Base-by-base conservation (phyloP, 2,888 invertebrate genomes). In the Trichopoda pennipes region DNA sequence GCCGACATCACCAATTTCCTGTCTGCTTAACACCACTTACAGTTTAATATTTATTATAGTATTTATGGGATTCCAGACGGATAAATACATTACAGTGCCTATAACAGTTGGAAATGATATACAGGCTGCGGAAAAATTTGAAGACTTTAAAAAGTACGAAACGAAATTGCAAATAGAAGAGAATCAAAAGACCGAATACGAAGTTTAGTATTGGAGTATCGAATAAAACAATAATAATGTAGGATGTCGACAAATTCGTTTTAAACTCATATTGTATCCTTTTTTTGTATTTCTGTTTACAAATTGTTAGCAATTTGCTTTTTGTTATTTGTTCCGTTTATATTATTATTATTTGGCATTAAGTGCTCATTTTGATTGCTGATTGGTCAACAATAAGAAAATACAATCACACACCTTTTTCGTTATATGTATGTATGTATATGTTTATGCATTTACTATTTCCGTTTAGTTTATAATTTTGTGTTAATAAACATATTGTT, bases 381-480 rank as follows among this genome's bases (percentile, higher is more conserved):
- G 68, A 63, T 74, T 68, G 68, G 68, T 63, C 60, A 75, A 70
- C 69, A 75, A 75, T 38, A 58, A 49, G 12, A 9, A 17, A 38
- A 53, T 21, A 55, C 19, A 2, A 6, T 42, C 47, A 42, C 42
- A 63, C 19, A 58, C 51, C 60, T 19, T 51, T 44, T 32, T 23
- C 17, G n/a, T 42, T 55, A 32, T 56, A 47, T 63, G 4, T n/a
- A n/a, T 28, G 23, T 28, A 28, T 28, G 28, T 8, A 28, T 28
- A 8, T 8, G 8, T 28, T 28, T 28, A 44, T 28, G 28, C 28
- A 28, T 28, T 28, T 28, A 44, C 35, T 55, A 55, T 35, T 44
- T 63, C 21, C 55, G 21, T 44, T 64, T n/a, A 35, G n/a, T 23
- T 35, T 2, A 35, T 47, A 10, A 19, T 17, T 19, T 17, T 58